Conservation (phyloP, 2,888 invertebrate genomes). For the Prosopocoilus inquinatus region DNA sequence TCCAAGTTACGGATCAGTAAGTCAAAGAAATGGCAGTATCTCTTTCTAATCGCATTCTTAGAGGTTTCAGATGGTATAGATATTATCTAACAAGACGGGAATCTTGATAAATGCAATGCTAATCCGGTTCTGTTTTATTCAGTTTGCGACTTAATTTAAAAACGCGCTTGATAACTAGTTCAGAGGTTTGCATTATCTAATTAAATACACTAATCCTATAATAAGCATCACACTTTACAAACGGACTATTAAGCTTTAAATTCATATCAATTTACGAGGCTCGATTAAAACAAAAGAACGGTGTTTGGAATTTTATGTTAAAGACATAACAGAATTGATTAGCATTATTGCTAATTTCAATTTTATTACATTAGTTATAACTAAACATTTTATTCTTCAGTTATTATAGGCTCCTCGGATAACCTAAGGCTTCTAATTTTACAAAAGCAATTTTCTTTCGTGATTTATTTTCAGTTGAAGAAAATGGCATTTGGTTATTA, state of each 20-base stretch:
- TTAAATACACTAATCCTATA: conserved; percentile 5
- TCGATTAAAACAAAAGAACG: too few species aligned
- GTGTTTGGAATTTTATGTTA: too few species aligned
- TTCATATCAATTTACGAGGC: too few species aligned
- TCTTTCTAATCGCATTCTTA: conserved; percentile 43
- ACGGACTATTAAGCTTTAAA: background rate
- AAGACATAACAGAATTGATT: too few species aligned
- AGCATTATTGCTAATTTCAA: too few species aligned
- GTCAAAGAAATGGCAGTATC: conserved; percentile 46
- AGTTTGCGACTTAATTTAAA: conserved; percentile 24
- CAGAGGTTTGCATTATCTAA: conserved; percentile 16
- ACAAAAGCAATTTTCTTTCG: too few species aligned
- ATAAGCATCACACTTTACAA: background rate
- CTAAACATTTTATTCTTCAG: too few species aligned
- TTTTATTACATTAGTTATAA: too few species aligned
- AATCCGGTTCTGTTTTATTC: conserved; percentile 28
- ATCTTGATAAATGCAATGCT: conserved; percentile 34
- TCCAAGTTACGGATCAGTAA: conserved; percentile 37
- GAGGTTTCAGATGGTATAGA: conserved; percentile 13
- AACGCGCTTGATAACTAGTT: conserved; percentile 12
- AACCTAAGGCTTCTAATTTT: too few species aligned
- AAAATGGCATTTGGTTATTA: too few species aligned
- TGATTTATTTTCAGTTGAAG: background rate
- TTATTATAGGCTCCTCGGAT: too few species aligned
- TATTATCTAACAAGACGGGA: conserved; percentile 36